Percentiles rank a stretch among this genome's conserved stretches.
Conservation (phyloP, 2,113 vertebrate species). For the Gasterosteus nipponicus region DNA sequence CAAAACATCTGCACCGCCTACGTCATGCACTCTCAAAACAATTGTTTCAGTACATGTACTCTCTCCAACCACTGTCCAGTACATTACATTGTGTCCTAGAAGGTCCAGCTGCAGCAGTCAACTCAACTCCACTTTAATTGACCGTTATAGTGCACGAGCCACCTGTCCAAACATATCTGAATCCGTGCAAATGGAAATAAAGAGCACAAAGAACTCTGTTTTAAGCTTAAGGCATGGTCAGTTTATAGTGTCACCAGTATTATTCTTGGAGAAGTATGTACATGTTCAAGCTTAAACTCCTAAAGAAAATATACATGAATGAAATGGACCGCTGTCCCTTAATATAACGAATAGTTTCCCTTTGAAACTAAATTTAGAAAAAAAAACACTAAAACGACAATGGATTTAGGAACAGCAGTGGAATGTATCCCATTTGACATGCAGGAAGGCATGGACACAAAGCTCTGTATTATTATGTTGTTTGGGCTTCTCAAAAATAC, state of each 20-base stretch:
- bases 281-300: slow-evolving; percentile 25
- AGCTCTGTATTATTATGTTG: background rate
- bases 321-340: background rate
- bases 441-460: slow-evolving; percentile 25
- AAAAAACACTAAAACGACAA: background rate
- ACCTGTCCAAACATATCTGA: slow-evolving; percentile 50
- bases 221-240: slow-evolving; percentile 70
- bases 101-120: slow-evolving; percentile 65
- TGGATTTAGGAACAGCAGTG: slow-evolving; percentile 30
- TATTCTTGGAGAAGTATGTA: slow-evolving; percentile 21
- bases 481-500: slow-evolving; percentile 6
- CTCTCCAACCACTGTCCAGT: slow-evolving; percentile 57
- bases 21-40: slow-evolving; percentile 36
- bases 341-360: background rate
- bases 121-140: slow-evolving; percentile 26
- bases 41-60: slow-evolving; percentile 42
- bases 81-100: slow-evolving; percentile 66
- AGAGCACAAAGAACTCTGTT: slow-evolving; percentile 54
- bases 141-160: slow-evolving; percentile 53
- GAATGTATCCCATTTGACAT: slow-evolving; percentile 53
- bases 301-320: background rate
- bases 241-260: slow-evolving; percentile 46
- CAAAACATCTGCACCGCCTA: slow-evolving; percentile 39
- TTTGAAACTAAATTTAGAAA: slow-evolving; percentile 2
- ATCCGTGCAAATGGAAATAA: slow-evolving; percentile 52